Conservation (phyloP, 2,797 vertebrate genomes). For the Benthosema pterotum region DNA sequence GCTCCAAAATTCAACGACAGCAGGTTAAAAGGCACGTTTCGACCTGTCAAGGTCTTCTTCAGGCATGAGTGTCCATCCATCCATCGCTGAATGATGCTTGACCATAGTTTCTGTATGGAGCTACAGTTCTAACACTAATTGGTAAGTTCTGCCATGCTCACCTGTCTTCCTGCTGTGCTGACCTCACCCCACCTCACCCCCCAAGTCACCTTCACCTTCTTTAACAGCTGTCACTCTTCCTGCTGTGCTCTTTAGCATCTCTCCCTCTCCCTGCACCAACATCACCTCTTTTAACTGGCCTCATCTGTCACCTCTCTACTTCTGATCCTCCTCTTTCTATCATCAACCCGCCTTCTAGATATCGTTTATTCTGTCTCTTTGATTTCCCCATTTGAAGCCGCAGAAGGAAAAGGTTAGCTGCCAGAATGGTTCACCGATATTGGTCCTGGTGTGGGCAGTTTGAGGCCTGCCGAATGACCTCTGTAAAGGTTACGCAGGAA, state of each 20-base stretch:
- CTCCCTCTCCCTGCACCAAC: conserved; percentile 10
- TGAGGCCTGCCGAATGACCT: conserved; percentile 37
- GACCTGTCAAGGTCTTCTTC: no score
- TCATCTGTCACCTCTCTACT: conserved; percentile 31
- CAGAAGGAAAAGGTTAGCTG: conserved; percentile 61
- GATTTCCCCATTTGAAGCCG: conserved; percentile 54
- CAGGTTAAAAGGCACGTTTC: no score
- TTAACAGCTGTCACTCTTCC: no score
- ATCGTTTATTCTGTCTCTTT: conserved; percentile 56
- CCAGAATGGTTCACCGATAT: conserved; percentile 41
- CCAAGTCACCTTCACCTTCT: no score
- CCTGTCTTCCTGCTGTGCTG: no score
- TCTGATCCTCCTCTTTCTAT: conserved; percentile 43
- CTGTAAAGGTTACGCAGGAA: conserved; percentile 59
- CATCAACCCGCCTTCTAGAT: conserved; percentile 8
- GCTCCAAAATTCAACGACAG: no score
- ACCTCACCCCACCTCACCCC: no score
- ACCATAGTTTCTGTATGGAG: no score
- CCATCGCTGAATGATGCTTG: no score
- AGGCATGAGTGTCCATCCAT: no score
- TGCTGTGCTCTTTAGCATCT: conserved; percentile 14
- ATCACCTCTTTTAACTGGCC: conserved; percentile 42
- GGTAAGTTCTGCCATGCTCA: no score
- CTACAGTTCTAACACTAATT: no score
- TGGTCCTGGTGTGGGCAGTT: conserved; percentile 39